Evolutionary conservation across 2,888 invertebrate genomes (phyloP).

Genomic region (Rhingia campestris): DNA sequence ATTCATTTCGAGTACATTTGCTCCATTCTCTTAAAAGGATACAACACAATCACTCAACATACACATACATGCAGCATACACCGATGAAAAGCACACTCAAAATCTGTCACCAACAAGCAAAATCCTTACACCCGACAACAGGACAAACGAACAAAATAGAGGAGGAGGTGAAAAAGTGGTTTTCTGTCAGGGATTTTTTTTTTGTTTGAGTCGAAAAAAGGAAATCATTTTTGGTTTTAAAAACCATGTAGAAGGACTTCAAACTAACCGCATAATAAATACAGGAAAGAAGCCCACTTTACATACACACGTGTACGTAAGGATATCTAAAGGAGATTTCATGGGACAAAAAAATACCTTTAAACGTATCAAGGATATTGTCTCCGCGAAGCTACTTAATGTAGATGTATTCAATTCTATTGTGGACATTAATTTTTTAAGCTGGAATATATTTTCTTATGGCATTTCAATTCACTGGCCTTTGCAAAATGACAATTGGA

Average conservation of each 20-base stretch:
- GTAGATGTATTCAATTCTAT: no score
- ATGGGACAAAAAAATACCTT: background rate
- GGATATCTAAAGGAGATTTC: background rate
- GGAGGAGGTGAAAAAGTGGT: slow-evolving; percentile 23
- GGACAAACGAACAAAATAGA: background rate
- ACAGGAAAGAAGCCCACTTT: slow-evolving; percentile 10
- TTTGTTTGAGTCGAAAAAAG: slow-evolving; percentile 14
- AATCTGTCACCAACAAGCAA: slow-evolving; percentile 36
- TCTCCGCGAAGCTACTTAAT: no score
- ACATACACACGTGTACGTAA: background rate
- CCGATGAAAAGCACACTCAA: background rate
- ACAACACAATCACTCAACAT: background rate
- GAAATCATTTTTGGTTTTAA: slow-evolving; percentile 7
- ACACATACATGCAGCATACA: background rate
- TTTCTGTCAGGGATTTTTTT: slow-evolving; percentile 13
- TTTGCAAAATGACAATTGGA: no score
- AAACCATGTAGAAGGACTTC: background rate
- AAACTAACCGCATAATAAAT: slow-evolving; percentile 30
- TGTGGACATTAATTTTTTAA: no score
- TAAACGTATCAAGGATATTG: no score
- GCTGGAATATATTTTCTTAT: no score
- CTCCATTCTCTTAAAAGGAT: slow-evolving; percentile 19
- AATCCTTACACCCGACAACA: slow-evolving; percentile 20
- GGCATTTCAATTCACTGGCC: no score
- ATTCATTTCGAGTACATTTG: slow-evolving; percentile 7